Conservation (phyloP, 2,113 vertebrate species). For the Microcebus griseorufus region DNA sequence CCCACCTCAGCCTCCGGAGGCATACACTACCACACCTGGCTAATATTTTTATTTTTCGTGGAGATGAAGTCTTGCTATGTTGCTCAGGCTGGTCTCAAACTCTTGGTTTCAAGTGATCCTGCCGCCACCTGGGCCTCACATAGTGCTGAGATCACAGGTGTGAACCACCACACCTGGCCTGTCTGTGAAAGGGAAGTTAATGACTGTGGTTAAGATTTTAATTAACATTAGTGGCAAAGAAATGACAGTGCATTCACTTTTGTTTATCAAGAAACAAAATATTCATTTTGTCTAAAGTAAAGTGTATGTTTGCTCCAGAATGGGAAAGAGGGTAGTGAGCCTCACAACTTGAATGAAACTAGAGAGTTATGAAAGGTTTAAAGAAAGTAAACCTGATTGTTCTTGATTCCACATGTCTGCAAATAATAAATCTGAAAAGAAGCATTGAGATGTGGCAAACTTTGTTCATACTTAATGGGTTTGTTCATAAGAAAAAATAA, state of each 20-base stretch:
- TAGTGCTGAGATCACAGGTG: too few relatives aligned
- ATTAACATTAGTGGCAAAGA: background rate
- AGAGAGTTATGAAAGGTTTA: background rate
- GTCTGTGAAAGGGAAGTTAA: background rate
- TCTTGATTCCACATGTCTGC: background rate
- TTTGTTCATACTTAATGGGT: background rate
- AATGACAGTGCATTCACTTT: background rate
- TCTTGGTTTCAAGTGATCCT: too few relatives aligned
- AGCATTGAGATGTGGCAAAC: background rate
- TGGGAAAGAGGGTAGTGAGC: background rate
- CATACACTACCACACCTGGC: too few relatives aligned
- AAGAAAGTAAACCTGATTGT: background rate
- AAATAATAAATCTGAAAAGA: background rate
- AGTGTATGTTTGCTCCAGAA: background rate
- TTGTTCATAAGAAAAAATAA: background rate
- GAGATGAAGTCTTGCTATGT: too few relatives aligned
- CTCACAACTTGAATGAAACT: background rate
- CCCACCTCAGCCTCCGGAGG: too few relatives aligned
- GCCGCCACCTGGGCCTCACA: too few relatives aligned
- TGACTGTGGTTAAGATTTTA: background rate
- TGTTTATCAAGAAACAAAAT: background rate
- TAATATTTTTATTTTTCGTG: too few relatives aligned
- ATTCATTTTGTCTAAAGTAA: background rate
- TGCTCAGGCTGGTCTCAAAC: too few relatives aligned
- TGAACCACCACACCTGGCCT: too few relatives aligned